These are phyloP conservation scores for Phallusia fumigata DNA, from an alignment of 23 tunicate species.

Conservation along the genomic window DNA sequence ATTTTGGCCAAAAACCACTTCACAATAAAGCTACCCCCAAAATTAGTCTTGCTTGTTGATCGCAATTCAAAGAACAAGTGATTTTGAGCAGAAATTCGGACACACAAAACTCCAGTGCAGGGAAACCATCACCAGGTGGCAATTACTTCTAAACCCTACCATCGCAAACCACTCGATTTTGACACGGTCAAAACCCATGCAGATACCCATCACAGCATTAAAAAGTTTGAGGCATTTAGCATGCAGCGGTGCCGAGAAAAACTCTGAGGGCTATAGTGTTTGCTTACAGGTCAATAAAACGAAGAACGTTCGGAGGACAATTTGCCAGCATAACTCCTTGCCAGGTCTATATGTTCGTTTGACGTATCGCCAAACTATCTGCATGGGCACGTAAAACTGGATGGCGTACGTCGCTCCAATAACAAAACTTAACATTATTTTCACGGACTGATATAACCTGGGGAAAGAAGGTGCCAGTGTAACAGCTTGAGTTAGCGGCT, in stretches of 20 bases:
- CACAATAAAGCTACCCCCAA: no score
- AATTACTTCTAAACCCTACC: no score
- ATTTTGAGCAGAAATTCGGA: background rate
- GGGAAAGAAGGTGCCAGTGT: no score
- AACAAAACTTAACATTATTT: conserved; percentile 34
- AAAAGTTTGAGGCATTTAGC: background rate
- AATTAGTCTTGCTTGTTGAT: no score
- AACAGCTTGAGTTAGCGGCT: no score
- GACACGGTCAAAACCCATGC: background rate
- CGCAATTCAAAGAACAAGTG: no score
- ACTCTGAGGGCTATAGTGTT: background rate
- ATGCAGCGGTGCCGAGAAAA: background rate
- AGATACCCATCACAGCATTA: background rate
- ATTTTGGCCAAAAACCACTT: no score
- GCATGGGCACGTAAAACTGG: conserved; percentile 57
- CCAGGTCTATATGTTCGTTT: conserved; percentile 9
- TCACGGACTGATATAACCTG: conserved; percentile 39
- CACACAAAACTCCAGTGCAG: background rate
- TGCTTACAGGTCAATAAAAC: conserved; percentile 37
- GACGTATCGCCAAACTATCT: conserved; percentile 40
- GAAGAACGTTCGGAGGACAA: conserved; percentile 19
- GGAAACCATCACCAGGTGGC: no score
- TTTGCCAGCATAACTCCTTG: conserved; percentile 28
- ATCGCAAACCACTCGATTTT: no score
- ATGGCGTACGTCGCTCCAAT: conserved; percentile 39